Conservation (phyloP, 2,888 invertebrate genomes). For the Erpobdella octoculata region DNA sequence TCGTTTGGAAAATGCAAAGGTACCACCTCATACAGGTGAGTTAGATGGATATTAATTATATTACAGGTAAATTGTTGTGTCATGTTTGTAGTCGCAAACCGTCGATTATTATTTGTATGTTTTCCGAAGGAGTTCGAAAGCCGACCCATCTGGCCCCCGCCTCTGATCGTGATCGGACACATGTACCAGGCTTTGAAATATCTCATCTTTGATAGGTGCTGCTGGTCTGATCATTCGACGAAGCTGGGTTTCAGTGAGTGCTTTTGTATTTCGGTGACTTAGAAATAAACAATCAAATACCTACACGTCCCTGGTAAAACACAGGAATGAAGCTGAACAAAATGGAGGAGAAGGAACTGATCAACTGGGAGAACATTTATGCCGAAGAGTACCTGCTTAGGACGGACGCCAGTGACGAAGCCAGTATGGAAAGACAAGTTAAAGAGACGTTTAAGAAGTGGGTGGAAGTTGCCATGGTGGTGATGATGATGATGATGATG, state of each 20-base stretch:
- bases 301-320: too few species aligned
- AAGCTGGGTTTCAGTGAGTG: background rate
- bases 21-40: constrained; percentile 43
- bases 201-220: constrained; percentile 3
- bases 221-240: background rate
- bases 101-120: too few species aligned
- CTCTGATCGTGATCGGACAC: constrained; percentile 46
- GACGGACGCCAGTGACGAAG: background rate
- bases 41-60: background rate
- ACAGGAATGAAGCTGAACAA: constrained; percentile 22
- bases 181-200: constrained; percentile 34
- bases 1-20: constrained; percentile 49
- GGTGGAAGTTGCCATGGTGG: background rate
- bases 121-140: constrained; percentile 45
- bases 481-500: too few species aligned
- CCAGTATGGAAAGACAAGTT: background rate
- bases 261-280: background rate
- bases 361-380: constrained; percentile 50
- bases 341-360: constrained; percentile 41
- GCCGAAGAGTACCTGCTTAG: constrained; percentile 43
- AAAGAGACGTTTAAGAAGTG: constrained; percentile 7
- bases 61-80: background rate
- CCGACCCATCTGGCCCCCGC: constrained; percentile 47
- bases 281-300: too few species aligned
- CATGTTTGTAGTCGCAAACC: too few species aligned